Percentiles rank a stretch among this genome's conserved stretches.
Evolutionary conservation across 2,888 invertebrate genomes (phyloP).

Genomic region (Coelinius sp.): DNA sequence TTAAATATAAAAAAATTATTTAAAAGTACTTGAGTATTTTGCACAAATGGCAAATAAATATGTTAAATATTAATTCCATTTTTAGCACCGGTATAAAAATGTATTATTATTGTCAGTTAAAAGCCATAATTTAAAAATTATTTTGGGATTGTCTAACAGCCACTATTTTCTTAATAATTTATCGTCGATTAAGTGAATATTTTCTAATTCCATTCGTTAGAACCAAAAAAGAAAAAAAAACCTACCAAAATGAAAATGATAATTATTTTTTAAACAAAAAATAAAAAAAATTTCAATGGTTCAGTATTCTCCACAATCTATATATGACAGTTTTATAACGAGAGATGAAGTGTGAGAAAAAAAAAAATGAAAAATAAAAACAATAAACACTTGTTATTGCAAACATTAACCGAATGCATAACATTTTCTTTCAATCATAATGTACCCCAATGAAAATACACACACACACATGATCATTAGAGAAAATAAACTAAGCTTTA

Average conservation of each 20-base stretch:
- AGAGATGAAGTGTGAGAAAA: constrained; percentile 10
- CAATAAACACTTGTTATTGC: constrained; percentile 37
- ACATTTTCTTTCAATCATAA: background rate
- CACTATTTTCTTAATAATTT: constrained; percentile 18
- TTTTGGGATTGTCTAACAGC: constrained; percentile 25
- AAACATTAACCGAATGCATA: constrained; percentile 2
- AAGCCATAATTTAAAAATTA: constrained; percentile 27
- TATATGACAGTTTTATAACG: constrained; percentile 25
- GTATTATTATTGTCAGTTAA: constrained; percentile 26
- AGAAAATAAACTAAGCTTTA: constrained; percentile 43
- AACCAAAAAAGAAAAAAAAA: background rate
- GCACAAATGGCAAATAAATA: constrained; percentile 24
- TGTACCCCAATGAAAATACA: background rate
- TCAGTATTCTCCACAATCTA: constrained; percentile 35
- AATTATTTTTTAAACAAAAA: constrained; percentile 11
- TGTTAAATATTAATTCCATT: constrained; percentile 10
- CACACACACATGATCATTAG: constrained; percentile 29
- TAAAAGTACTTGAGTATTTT: constrained; percentile 1
- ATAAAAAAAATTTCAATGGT: constrained; percentile 29
- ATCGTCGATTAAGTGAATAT: constrained; percentile 7
- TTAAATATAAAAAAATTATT: background rate
- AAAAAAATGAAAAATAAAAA: too few relatives aligned
- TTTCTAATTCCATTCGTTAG: background rate
- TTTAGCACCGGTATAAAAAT: constrained; percentile 27
- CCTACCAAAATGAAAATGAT: background rate